Conservation (phyloP, 2,113 vertebrate genomes). For the Solenodon paradoxus region DNA sequence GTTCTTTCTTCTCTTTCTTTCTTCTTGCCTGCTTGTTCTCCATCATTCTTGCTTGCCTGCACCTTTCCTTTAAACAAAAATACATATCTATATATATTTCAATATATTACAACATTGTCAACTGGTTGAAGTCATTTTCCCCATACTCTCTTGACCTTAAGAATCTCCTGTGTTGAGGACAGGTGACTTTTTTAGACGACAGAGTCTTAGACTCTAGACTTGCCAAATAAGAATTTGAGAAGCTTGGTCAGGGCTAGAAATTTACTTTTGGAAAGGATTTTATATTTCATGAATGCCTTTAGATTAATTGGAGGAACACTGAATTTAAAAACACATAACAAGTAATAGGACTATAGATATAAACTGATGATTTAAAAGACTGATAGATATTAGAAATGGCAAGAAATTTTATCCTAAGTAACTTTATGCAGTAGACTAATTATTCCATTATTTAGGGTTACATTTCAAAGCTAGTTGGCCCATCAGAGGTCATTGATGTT, state of each 20-base stretch:
- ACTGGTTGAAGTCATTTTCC: not conserved
- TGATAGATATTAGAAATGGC: not conserved
- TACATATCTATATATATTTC: too few species aligned
- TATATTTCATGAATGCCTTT: not conserved
- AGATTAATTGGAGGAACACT: not conserved
- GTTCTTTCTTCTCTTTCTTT: too few species aligned
- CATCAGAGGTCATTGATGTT: not conserved
- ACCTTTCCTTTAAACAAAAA: too few species aligned
- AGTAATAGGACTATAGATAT: not conserved
- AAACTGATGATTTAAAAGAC: not conserved
- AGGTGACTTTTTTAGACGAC: not conserved
- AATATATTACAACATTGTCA: not conserved
- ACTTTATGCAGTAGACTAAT: not conserved
- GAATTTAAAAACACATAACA: not conserved
- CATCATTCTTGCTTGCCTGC: too few species aligned
- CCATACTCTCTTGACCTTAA: not conserved
- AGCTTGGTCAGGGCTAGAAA: not conserved
- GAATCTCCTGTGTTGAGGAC: too few species aligned
- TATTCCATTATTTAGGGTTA: not conserved
- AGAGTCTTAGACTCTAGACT: not conserved
- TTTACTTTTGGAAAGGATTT: not conserved
- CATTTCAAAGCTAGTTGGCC: not conserved
- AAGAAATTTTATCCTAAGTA: not conserved
- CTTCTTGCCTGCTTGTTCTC: too few species aligned
- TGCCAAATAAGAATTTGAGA: not conserved